phyloP scores from a whole-genome alignment of 2,888 invertebrate genomes.

The Silvanus unidentatus region DNA sequence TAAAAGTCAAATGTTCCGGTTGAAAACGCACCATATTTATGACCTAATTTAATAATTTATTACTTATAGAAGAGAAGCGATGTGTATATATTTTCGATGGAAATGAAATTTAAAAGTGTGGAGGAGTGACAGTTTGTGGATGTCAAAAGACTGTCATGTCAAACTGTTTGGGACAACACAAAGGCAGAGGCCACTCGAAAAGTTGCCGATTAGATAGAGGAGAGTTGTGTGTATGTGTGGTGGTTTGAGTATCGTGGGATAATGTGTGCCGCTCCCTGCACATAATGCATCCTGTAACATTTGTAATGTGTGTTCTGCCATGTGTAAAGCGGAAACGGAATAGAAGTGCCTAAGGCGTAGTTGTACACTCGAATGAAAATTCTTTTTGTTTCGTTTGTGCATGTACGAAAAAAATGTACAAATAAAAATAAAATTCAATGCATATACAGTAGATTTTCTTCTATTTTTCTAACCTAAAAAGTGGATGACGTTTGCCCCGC shows the following conservation, averaged over 20 bases:
- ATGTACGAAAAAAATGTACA: conserved; percentile 14
- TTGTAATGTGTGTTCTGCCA: conserved; percentile 45
- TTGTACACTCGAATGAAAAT: conserved; percentile 39
- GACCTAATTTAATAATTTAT: conserved; percentile 39
- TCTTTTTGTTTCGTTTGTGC: conserved; percentile 27
- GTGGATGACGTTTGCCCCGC: too few relatives aligned
- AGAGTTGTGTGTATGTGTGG: too few relatives aligned
- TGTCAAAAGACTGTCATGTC: too few relatives aligned
- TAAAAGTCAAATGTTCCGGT: conserved; percentile 32
- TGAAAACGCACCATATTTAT: conserved; percentile 35
- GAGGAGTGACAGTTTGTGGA: too few relatives aligned
- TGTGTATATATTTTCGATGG: neutral
- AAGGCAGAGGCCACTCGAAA: conserved; percentile 7
- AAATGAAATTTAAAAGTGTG: neutral
- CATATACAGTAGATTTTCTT: too few relatives aligned
- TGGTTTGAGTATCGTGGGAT: conserved; percentile 31
- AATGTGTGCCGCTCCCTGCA: conserved; percentile 35
- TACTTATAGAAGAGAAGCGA: conserved; percentile 22
- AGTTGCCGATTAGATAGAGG: neutral
- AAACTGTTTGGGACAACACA: too few relatives aligned
- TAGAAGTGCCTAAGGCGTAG: conserved; percentile 41
- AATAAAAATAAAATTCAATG: too few relatives aligned
- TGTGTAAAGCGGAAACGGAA: conserved; percentile 48
- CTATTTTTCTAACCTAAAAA: too few relatives aligned
- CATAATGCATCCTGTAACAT: conserved; percentile 34